These are phyloP conservation scores for Melinopterus prodromus DNA, from an alignment of 2,888 invertebrate genomes.

Conservation along the genomic window DNA sequence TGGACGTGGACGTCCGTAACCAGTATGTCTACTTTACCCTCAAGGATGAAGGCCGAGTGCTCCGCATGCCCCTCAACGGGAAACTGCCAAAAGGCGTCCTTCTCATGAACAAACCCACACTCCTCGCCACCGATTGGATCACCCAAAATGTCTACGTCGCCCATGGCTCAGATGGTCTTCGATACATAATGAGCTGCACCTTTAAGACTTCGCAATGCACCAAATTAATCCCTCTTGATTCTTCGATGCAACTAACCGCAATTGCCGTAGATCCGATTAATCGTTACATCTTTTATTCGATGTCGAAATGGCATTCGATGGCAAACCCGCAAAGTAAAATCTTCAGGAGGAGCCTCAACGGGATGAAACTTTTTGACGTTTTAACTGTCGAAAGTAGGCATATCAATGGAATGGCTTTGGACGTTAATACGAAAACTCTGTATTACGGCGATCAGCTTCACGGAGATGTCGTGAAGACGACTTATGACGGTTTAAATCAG, in stretches of 20 bases:
- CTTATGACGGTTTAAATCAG: slow-evolving; percentile 62
- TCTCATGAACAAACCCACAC: slow-evolving; percentile 43
- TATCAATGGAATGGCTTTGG: slow-evolving; percentile 61
- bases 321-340: slow-evolving; percentile 62
- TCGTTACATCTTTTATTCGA: slow-evolving; percentile 67
- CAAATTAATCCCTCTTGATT: slow-evolving; percentile 57
- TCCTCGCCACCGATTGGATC: slow-evolving; percentile 78
- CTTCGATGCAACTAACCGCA: slow-evolving; percentile 64
- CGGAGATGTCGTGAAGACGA: slow-evolving; percentile 62
- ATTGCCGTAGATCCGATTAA: slow-evolving; percentile 71
- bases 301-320: slow-evolving; percentile 60
- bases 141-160: slow-evolving; percentile 76
- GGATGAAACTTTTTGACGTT: slow-evolving; percentile 61
- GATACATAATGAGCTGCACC: slow-evolving; percentile 55
- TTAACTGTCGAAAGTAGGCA: slow-evolving; percentile 49
- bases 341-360: slow-evolving; percentile 65
- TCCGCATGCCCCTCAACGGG: slow-evolving; percentile 61
- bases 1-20: slow-evolving; percentile 63
- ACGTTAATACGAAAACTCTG: slow-evolving; percentile 67
- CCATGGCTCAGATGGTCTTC: slow-evolving; percentile 51
- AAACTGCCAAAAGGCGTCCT: slow-evolving; percentile 53
- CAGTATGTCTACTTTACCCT: slow-evolving; percentile 63
- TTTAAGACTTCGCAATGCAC: slow-evolving; percentile 52
- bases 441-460: slow-evolving; percentile 79
- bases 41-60: slow-evolving; percentile 59